phyloP scores from a whole-genome alignment of 2,888 invertebrate genomes.

The Aromia moschata region DNA sequence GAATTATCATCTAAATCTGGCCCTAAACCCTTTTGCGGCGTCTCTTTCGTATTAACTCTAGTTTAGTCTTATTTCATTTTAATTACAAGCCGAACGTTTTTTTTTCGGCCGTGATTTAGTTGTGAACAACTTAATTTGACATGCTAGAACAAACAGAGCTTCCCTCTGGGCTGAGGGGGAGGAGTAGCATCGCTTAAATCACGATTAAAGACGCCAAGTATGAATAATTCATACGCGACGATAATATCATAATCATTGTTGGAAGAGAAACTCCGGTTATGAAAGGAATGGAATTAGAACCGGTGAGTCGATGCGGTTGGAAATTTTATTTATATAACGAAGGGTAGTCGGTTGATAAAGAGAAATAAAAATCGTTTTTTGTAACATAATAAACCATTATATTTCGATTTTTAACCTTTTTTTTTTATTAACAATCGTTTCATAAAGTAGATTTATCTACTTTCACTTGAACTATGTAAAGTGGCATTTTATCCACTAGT shows the following conservation, averaged over 20 bases:
- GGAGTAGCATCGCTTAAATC: slow-evolving; percentile 26
- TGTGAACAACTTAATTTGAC: slow-evolving; percentile 43
- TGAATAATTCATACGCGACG: slow-evolving; percentile 28
- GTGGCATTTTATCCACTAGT: too few species aligned
- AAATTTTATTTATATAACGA: too few species aligned
- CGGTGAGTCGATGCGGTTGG: not conserved
- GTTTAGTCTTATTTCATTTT: slow-evolving; percentile 45
- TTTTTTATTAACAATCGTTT: too few species aligned
- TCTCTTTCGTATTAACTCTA: slow-evolving; percentile 18
- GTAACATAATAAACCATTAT: too few species aligned
- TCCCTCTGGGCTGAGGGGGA: slow-evolving; percentile 23
- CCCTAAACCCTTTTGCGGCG: slow-evolving; percentile 15
- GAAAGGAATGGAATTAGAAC: not conserved
- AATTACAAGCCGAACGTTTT: slow-evolving; percentile 46
- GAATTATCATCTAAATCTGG: slow-evolving; percentile 19
- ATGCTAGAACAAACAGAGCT: slow-evolving; percentile 39
- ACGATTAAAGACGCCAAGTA: slow-evolving; percentile 15
- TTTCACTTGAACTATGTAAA: too few species aligned
- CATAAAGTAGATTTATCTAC: too few species aligned
- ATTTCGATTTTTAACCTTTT: too few species aligned
- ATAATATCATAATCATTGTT: too few species aligned
- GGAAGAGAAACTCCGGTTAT: too few species aligned
- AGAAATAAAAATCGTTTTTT: too few species aligned
- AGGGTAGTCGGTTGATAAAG: too few species aligned
- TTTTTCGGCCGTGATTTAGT: slow-evolving; percentile 37